A percentile compares a stretch with the other conserved stretches of the same genome.
phyloP scores from a whole-genome alignment of 1,140 invertebrate genomes.

The Bombus breviceps region DNA sequence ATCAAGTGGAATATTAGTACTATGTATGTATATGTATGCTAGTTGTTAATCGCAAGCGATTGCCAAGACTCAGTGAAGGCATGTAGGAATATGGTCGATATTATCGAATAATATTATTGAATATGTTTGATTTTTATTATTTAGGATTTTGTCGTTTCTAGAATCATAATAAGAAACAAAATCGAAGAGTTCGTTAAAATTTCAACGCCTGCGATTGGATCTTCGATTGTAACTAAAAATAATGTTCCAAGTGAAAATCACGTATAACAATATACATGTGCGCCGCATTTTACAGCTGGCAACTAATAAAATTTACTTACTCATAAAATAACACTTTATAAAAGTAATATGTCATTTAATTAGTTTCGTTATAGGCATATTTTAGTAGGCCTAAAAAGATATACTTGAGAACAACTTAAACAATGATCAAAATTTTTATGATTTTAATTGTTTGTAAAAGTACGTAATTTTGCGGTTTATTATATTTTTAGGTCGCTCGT shows the following conservation, averaged over 20 bases:
- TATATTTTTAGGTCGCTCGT: conserved; percentile 5
- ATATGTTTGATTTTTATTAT: neutral
- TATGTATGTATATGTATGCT: neutral
- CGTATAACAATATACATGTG: neutral
- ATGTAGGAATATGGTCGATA: neutral
- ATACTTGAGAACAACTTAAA: neutral
- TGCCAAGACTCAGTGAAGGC: neutral
- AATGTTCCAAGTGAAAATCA: neutral
- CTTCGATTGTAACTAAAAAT: neutral
- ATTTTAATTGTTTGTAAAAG: neutral
- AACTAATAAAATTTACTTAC: conserved; percentile 7
- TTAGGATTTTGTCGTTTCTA: neutral
- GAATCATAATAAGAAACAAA: neutral
- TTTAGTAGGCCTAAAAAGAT: neutral
- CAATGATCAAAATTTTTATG: neutral
- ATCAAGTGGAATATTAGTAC: conserved; percentile 23
- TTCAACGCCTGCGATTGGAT: neutral
- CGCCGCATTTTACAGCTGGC: neutral
- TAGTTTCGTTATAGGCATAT: no score
- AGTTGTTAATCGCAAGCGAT: neutral
- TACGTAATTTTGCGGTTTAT: no score
- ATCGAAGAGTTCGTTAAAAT: neutral
- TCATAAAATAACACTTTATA: neutral
- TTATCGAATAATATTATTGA: no score
- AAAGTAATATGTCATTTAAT: neutral